Evolutionary conservation across 2,888 invertebrate species (phyloP), one percentile per base, ranked within the genome.

Genomic region (Ochropacha duplaris): DNA sequence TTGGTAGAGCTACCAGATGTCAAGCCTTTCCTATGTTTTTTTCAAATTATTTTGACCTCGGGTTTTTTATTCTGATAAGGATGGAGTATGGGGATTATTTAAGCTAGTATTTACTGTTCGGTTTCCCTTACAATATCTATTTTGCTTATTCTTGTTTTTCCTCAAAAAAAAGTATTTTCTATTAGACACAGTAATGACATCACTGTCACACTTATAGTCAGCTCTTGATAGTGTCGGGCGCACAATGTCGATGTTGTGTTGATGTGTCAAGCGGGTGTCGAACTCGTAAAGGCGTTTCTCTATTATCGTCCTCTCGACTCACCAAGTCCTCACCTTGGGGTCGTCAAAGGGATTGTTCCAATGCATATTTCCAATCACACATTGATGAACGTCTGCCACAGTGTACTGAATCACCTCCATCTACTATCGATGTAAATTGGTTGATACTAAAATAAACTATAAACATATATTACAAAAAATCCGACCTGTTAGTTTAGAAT

Each of bases 221-320:
- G 60, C 83, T 78, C 70, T 58, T 36, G 36, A 22, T 22, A 54
- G 31, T 34, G 19, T 57, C 52, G 55, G 58, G 58, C 59, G 61
- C 66, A 66, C 66, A 69, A 62, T 68, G 70, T 74, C 76, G 76
- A 80, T 79, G 75, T 78, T 68, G 86, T 86, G 86, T 87, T 84
- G 87, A 89, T 86, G 87, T 89, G 87, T 80, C 79, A 83, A 85
- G 80, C 84, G 87, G 82, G 84, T 85, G 86, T 84, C 79, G 80
- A 81, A 79, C 81, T 89, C 90, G 88, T 90, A 89, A 90, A 90
- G 84, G 75, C 81, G 83, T 79, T 83, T 81, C 83, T 85, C 86
- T 88, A 88, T 90, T 88, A 89, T 84, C 82, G 84, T 78, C 79
- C 81, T 83, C 80, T 81, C 81, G 71, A 76, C 72, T 76, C 71